Conservation (phyloP, 2,113 vertebrate genomes). For the Uria lomvia region DNA sequence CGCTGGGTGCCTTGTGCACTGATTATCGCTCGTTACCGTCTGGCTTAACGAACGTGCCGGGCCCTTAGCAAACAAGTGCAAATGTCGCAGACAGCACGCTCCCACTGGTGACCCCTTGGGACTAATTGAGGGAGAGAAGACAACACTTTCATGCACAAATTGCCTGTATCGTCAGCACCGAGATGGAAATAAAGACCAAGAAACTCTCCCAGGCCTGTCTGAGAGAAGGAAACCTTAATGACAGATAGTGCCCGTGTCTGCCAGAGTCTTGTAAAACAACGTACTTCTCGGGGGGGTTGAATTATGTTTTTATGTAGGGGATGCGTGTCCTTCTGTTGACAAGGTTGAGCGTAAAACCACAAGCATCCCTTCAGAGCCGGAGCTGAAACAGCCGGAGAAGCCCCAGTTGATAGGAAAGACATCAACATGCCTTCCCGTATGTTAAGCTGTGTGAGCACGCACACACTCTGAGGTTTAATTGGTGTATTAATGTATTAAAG, state of each 20-base stretch:
- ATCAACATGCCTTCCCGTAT: not conserved
- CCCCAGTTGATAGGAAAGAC: not conserved
- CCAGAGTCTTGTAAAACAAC: slow-evolving; percentile 3
- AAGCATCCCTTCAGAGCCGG: not conserved
- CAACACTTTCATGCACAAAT: not conserved
- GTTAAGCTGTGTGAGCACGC: not conserved
- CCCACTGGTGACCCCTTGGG: not conserved
- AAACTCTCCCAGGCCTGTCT: not conserved
- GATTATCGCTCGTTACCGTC: not conserved
- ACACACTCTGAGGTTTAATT: not conserved
- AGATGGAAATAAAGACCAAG: not conserved
- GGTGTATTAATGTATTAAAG: slow-evolving; percentile 36
- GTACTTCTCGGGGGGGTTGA: not conserved
- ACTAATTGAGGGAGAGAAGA: slow-evolving; percentile 3
- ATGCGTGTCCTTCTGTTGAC: not conserved
- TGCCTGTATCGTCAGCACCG: not conserved
- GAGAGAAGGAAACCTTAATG: not conserved
- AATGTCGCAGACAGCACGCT: not conserved
- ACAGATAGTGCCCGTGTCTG: not conserved
- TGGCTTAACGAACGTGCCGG: not conserved
- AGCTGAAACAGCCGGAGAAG: not conserved
- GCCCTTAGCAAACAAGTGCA: not conserved
- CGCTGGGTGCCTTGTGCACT: not conserved
- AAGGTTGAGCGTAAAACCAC: not conserved
- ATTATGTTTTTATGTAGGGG: not conserved